Conservation (phyloP, 2,888 invertebrate species). For the Cryptophagus acutangulus region DNA sequence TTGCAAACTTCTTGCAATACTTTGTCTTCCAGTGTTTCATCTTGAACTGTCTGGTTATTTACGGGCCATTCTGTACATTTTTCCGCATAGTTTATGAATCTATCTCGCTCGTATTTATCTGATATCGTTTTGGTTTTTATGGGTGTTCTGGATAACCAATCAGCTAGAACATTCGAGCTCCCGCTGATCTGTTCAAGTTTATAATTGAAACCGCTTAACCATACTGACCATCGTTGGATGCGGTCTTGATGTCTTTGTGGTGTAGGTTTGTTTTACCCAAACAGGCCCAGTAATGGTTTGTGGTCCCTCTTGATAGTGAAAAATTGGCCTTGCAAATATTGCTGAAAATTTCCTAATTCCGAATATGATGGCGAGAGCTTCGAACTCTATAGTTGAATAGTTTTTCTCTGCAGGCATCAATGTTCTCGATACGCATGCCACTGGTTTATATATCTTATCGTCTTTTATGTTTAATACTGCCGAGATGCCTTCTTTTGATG, state of each 20-base stretch:
- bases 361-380: conserved; percentile 17
- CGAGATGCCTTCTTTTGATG: conserved; percentile 12
- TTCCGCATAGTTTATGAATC: conserved; percentile 8
- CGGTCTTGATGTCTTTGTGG: conserved; percentile 14
- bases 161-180: conserved; percentile 14
- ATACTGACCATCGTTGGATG: conserved; percentile 20
- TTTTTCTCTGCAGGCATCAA: conserved; percentile 13
- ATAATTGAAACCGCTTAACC: conserved; percentile 14
- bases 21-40: conserved; percentile 2
- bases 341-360: conserved; percentile 15
- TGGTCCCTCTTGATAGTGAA: conserved; percentile 15
- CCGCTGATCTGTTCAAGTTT: conserved; percentile 16
- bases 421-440: conserved; percentile 14
- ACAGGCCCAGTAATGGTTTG: conserved; percentile 11
- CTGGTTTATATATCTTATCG: conserved; percentile 9
- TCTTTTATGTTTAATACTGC: no score
- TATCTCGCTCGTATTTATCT: background rate
- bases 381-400: conserved; percentile 3
- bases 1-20: conserved; percentile 2
- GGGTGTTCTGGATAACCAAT: conserved; percentile 13
- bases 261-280: conserved; percentile 13
- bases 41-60: background rate
- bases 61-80: conserved; percentile 2
- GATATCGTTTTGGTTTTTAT: conserved; percentile 1
- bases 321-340: conserved; percentile 14